These are phyloP conservation scores for Solea senegalensis DNA, from an alignment of 2,113 vertebrate species.

Conservation along the genomic window DNA sequence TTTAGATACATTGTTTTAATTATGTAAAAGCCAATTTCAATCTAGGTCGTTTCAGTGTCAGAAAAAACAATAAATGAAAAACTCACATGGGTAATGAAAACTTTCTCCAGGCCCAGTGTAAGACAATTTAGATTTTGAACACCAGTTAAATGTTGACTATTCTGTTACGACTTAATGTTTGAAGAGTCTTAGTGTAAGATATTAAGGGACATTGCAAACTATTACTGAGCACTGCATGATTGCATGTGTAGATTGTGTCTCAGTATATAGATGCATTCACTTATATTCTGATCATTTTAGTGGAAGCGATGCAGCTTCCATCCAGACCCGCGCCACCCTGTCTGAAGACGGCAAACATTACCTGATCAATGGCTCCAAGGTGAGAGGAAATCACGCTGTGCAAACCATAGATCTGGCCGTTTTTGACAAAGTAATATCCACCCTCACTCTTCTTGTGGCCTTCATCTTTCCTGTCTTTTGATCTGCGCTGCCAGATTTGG, in stretches of 20 bases:
- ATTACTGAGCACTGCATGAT: no score
- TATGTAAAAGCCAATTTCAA: no score
- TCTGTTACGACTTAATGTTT: no score
- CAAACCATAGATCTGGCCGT: not conserved
- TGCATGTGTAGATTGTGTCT: not conserved
- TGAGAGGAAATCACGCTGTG: slow-evolving; percentile 52
- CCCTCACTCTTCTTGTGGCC: not conserved
- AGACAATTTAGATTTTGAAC: no score
- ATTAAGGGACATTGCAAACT: no score
- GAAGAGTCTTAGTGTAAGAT: not conserved
- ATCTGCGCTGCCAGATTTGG: slow-evolving; percentile 85
- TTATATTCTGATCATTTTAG: slow-evolving; percentile 71
- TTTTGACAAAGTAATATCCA: not conserved
- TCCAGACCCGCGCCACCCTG: slow-evolving; percentile 86
- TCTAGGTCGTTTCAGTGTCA: no score
- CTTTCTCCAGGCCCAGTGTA: no score
- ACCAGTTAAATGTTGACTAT: no score
- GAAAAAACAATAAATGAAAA: no score
- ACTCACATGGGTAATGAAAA: no score
- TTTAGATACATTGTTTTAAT: no score
- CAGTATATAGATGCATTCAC: not conserved
- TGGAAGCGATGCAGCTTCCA: slow-evolving; percentile 95
- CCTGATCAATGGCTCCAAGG: slow-evolving; percentile 92
- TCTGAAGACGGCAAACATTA: slow-evolving; percentile 90
- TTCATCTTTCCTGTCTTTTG: not conserved